Percentiles rank a stretch among this genome's conserved stretches.
phyloP scores from a whole-genome alignment of 2,888 invertebrate species.

The Drosophila maculinotata region DNA sequence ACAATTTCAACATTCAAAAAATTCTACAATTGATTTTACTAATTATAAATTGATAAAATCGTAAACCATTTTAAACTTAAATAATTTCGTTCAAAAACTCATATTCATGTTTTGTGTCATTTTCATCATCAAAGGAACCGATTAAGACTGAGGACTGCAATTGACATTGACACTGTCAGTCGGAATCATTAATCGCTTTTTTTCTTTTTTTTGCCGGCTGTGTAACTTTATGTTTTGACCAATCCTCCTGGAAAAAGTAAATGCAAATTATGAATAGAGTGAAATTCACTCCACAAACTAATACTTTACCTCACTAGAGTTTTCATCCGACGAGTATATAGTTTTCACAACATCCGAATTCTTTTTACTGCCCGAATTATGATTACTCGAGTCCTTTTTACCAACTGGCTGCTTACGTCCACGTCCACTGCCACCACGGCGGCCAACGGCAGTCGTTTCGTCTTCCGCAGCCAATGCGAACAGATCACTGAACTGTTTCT shows the following conservation, averaged over 20 bases:
- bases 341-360: slow-evolving; percentile 85
- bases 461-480: slow-evolving; percentile 96
- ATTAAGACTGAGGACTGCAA: slow-evolving; percentile 36
- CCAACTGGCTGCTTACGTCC: slow-evolving; percentile 87
- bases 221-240: slow-evolving; percentile 91
- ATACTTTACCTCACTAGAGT: slow-evolving; percentile 90
- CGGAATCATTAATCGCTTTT: slow-evolving; percentile 95
- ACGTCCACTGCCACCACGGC: slow-evolving; percentile 88
- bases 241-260: slow-evolving; percentile 90
- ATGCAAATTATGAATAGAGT: slow-evolving; percentile 1
- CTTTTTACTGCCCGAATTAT: slow-evolving; percentile 84
- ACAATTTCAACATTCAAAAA: slow-evolving; percentile 82
- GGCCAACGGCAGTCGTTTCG: slow-evolving; percentile 89
- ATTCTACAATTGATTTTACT: slow-evolving; percentile 79
- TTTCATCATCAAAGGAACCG: slow-evolving; percentile 68
- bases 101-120: slow-evolving; percentile 66
- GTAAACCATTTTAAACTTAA: slow-evolving; percentile 60
- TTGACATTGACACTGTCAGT: slow-evolving; percentile 88
- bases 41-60: slow-evolving; percentile 64
- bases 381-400: slow-evolving; percentile 86
- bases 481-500: slow-evolving; percentile 95
- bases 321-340: slow-evolving; percentile 92
- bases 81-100: slow-evolving; percentile 75
- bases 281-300: background rate
- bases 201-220: slow-evolving; percentile 96